Base-by-base conservation (phyloP, 1,140 invertebrate species). In the Drosophila parvula region DNA sequence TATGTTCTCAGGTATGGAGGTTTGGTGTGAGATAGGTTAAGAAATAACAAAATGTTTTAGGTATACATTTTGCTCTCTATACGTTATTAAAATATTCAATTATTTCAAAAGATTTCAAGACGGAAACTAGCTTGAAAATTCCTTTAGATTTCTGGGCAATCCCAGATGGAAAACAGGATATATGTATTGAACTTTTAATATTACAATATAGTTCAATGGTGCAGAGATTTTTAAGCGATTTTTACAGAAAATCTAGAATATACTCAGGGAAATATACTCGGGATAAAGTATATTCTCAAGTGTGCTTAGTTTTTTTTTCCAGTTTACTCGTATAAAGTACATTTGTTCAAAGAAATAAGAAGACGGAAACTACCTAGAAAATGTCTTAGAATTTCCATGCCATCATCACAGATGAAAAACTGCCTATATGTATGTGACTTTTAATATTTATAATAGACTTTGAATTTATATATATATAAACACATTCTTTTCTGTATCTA, bases 381-480 rank as follows among this genome's bases (percentile, higher is more conserved):
- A 22, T 9, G 14, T 22, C 18, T 22, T 0, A 5, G 6, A 7
- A 38, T 55, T 27, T 55, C 8, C 22, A 27, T 27, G 11, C 2
- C 50, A 22, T 12, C 2, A 0, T 12, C 2, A 0, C 7, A 53
- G 7, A 53, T 27, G 4, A 55, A 27, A n/a, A 5, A 6, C 51
- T 6, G 1, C 18, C 27, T 10, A 55, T 38, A 55, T 38, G 5
- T 22, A 55, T 22, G 7, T 3, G 3, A 18, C 10, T 51, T 3
- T 51, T 12, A 34, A 34, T 22, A 38, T 55, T 55, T 55, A 55
- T 55, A 36, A 53, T 53, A 22, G 16, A 9, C 12, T n/a, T 0
- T 55, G 34, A 55, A 14, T 38, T 38, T 55, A 55, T 55, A 38
- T 55, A 14, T 40, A 40, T 40, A 14, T 40, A 55, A 38, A 55